phyloP scores from a whole-genome alignment of 2,888 invertebrate genomes.

The Drosophila nr. perissopoda region DNA sequence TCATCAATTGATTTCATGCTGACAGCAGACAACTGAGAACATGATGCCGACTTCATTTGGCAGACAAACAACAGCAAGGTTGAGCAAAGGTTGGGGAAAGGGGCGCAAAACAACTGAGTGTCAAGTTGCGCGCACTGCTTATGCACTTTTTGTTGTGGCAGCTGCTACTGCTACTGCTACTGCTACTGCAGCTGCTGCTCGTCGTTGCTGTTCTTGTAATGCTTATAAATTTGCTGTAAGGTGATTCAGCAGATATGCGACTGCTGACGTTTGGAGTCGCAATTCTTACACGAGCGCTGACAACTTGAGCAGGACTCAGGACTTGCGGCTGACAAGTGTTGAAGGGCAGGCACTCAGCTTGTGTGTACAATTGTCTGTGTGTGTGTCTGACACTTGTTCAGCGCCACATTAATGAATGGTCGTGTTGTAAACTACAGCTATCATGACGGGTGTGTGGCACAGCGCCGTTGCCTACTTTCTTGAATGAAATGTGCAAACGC shows the following conservation, averaged over 20 bases:
- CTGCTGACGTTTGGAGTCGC: slow-evolving; percentile 31
- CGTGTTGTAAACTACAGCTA: slow-evolving; percentile 37
- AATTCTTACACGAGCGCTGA: slow-evolving; percentile 28
- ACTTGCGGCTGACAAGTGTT: slow-evolving; percentile 49
- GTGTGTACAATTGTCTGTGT: neutral
- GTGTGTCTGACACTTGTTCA: slow-evolving; percentile 29
- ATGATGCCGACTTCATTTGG: slow-evolving; percentile 57
- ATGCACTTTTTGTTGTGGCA: slow-evolving; percentile 42
- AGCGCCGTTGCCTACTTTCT: slow-evolving; percentile 48
- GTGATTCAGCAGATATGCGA: slow-evolving; percentile 54
- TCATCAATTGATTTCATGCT: slow-evolving; percentile 72
- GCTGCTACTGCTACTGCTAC: neutral
- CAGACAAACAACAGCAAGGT: slow-evolving; percentile 33
- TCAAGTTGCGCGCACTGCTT: slow-evolving; percentile 64
- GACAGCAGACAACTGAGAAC: slow-evolving; percentile 58
- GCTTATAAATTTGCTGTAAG: slow-evolving; percentile 51
- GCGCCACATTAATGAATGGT: slow-evolving; percentile 44
- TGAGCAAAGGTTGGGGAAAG: neutral
- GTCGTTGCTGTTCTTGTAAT: slow-evolving; percentile 24
- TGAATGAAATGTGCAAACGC: slow-evolving; percentile 53
- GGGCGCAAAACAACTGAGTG: slow-evolving; percentile 62
- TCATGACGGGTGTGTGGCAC: slow-evolving; percentile 12
- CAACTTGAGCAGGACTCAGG: slow-evolving; percentile 31
- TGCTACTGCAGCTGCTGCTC: slow-evolving; percentile 11
- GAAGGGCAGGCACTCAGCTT: slow-evolving; percentile 55